phyloP scores from a whole-genome alignment of 2,113 vertebrate genomes.

The Cinclus cinclus region DNA sequence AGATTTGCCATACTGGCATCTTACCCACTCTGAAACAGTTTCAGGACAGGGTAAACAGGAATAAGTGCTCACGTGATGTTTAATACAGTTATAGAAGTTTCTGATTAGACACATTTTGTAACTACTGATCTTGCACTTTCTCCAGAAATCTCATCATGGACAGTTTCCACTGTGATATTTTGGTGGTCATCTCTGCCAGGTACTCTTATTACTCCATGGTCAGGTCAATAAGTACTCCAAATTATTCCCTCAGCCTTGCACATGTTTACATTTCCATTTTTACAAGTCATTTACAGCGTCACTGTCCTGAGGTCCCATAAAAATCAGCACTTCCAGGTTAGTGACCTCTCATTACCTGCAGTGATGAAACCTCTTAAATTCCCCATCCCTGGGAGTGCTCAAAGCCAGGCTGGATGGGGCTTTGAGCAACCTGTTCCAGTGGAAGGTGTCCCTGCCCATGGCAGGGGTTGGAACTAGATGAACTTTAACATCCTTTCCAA shows the following conservation, averaged over 20 bases:
- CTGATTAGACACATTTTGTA: background rate
- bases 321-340: background rate
- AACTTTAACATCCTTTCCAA: background rate
- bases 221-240: background rate
- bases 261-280: background rate
- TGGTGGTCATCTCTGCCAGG: background rate
- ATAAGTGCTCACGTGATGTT: background rate
- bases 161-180: background rate
- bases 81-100: background rate
- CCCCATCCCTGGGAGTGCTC: background rate
- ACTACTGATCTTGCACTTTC: background rate
- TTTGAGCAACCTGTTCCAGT: background rate
- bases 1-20: background rate
- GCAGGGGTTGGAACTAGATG: background rate
- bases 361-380: slow-evolving; percentile 2
- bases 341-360: background rate
- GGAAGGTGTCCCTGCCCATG: background rate
- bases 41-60: background rate
- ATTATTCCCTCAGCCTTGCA: background rate
- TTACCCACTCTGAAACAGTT: background rate
- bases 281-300: background rate
- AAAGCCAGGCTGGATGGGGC: background rate
- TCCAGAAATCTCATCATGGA: background rate
- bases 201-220: background rate
- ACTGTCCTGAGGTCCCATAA: background rate